Base-by-base conservation (phyloP, 2,797 vertebrate genomes). In the Peromyscus aztecus region DNA sequence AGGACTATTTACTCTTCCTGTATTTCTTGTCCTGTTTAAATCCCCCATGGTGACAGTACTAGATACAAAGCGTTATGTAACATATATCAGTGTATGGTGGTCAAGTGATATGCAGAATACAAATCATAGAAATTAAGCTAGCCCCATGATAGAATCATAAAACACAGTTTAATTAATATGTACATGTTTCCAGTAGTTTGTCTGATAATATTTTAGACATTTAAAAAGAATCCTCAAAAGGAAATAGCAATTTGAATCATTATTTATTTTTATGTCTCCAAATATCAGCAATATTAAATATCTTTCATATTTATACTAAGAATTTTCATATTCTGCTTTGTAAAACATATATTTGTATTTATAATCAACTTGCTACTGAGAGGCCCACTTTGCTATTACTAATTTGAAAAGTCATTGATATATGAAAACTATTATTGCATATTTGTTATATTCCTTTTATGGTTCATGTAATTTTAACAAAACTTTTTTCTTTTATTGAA, bases 381-480 rank as follows among this genome's bases (percentile, higher is more conserved):
- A 84, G 21, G 6, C 14, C 59, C 37, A 57, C 80, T 23, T 69
- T 91, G 55, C 67, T 67, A 21, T 89, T 89, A 85, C 3, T 49
- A 19, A 65, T 59, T 94, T n/a, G 17, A 89, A 85, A 81, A 10
- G 0, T 0, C 21, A n/a, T 69, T 84, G 16, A 4, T 73, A 59
- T 27, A 84, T 40, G 19, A 49, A 63, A 4, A 37, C 49, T n/a
- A 40, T 75, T 65, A 61, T 65, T 87, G 8, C 9, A 24, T 34
- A 90, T 80, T 85, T 80, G n/a, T 93, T 93, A 49, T 34, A 95
- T 76, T 85, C 3, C 40, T 80, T 93, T 91, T 63, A 63, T 61
- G 31, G n/a, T 4, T 40, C n/a, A 57, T 24, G 19, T 13, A 85
- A 67, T 85, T 85, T 67, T 67, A 67, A 49, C 19, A n/a, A 29